Conservation (phyloP, 2,888 invertebrate species). For the Tipula lateralis region DNA sequence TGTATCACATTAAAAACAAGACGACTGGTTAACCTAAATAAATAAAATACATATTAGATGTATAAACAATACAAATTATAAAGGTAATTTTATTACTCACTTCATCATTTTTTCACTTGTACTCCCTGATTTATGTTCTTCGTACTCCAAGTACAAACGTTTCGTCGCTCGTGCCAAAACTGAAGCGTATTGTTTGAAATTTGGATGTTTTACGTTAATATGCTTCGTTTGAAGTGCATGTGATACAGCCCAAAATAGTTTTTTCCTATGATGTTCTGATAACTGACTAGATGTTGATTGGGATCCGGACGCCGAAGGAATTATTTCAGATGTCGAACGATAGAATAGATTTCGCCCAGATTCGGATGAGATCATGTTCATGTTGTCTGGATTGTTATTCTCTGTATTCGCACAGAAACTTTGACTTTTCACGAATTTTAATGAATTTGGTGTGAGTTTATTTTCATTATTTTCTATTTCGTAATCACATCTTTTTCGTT, state of each 20-base stretch:
- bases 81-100: slow-evolving; percentile 42
- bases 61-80: neutral
- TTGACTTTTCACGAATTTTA: slow-evolving; percentile 46
- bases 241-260: slow-evolving; percentile 76
- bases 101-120: slow-evolving; percentile 71
- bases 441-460: slow-evolving; percentile 42
- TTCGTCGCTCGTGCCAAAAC: slow-evolving; percentile 63
- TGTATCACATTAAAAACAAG: slow-evolving; percentile 61
- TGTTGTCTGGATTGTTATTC: neutral
- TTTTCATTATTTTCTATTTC: slow-evolving; percentile 42
- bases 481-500: slow-evolving; percentile 43
- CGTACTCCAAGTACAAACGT: slow-evolving; percentile 56
- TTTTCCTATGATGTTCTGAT: slow-evolving; percentile 45
- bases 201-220: slow-evolving; percentile 59
- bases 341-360: neutral
- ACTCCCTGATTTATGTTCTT: slow-evolving; percentile 54
- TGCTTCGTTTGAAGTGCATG: slow-evolving; percentile 68
- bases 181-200: slow-evolving; percentile 67
- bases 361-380: neutral
- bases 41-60: slow-evolving; percentile 34
- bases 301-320: neutral
- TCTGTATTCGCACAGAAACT: slow-evolving; percentile 44
- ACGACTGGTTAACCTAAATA: slow-evolving; percentile 56
- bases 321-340: slow-evolving; percentile 36
- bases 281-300: slow-evolving; percentile 26